Evolutionary conservation across 1,140 invertebrate genomes (phyloP), one percentile per base, ranked within the genome.

Genomic region (Lineus longissimus): DNA sequence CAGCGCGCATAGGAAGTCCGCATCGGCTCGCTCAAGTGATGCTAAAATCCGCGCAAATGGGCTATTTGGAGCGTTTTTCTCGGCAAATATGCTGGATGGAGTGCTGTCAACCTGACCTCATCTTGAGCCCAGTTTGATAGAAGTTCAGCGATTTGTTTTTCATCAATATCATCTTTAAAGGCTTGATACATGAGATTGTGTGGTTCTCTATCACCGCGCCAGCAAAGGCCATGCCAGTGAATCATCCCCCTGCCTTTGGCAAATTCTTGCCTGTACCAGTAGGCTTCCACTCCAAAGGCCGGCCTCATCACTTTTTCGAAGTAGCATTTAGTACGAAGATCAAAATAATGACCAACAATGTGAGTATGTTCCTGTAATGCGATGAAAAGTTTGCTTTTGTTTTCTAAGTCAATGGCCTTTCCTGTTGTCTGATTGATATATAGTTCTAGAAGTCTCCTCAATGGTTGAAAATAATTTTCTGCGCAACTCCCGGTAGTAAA

Each of bases 121-220:
- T 17, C 22, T 23, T 33, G 22, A 2, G 70, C 65, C 65, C 65
- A 71, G 15, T 63, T 25, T 19, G 51, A 45, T 2, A 69, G 13
- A 54, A 51, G 2, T 0, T 30, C 19, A 1, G 69, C 66, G 45
- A 25, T 55, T 56, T 68, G 33, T 33, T 59, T 40, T 51, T 61
- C 31, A 22, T 56, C 51, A 13, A 68, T 65, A 40, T 63, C 41
- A 27, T 55, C 61, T 17, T 68, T 59, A 2, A 69, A 69, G 31
- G 68, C 65, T 22, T 69, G 61, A 2, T 68, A 61, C 36, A 69
- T 56, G 19, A 71, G 62, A 41, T 71, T 71, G 51, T 63, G 64
- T 25, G 30, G 58, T 43, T 71, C 64, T 25, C 61, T 51, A n/a
- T 64, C 59, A 69, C 65, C 68, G 1, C 69, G 47, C 1, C 66